Evolutionary conservation across 2,113 vertebrate species (phyloP).

Genomic region (Mirza zaza): DNA sequence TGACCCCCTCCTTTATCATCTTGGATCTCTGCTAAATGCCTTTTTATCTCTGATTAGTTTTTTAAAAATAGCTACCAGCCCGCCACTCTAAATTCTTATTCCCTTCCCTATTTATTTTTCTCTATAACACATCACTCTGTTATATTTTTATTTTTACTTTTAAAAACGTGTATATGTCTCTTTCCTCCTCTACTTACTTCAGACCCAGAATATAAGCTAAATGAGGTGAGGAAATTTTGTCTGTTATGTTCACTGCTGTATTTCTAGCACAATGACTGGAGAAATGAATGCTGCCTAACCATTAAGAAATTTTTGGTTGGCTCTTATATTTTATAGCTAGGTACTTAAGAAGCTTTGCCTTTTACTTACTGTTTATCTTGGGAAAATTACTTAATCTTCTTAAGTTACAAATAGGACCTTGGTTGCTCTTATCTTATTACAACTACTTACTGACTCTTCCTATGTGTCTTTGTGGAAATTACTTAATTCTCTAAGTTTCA

Average conservation of each 20-base stretch:
- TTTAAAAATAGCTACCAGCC: not conserved
- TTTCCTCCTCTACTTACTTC: not conserved
- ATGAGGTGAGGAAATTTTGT: not conserved
- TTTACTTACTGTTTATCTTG: not conserved
- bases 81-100: not conserved
- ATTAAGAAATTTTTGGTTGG: not conserved
- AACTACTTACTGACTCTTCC: not conserved
- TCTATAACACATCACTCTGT: not conserved
- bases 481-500: not conserved
- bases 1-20: not conserved
- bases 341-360: not conserved
- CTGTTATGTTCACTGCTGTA: not conserved
- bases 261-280: not conserved
- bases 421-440: not conserved
- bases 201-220: not conserved
- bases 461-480: not conserved
- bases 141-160: not conserved
- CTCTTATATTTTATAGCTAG: not conserved
- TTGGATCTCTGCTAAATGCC: not conserved
- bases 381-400: slow-evolving; percentile 4
- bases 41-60: not conserved
- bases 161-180: not conserved
- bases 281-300: not conserved
- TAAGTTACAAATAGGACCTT: not conserved
- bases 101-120: not conserved